phyloP scores from a whole-genome alignment of 2,888 invertebrate genomes.

The Glyphotaelius pellucidus region DNA sequence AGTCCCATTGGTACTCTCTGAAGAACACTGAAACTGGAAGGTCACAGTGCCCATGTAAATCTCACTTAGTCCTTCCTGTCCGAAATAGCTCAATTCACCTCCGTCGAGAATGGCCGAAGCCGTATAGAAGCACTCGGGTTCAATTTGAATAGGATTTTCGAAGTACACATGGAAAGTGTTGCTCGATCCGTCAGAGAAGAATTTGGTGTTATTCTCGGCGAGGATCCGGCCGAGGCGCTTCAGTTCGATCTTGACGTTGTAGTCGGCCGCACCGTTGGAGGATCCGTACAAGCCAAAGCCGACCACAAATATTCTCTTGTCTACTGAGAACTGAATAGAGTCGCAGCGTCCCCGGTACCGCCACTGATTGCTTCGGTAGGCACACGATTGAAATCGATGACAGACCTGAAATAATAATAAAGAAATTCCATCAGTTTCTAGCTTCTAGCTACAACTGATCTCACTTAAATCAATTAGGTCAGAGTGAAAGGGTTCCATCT shows the following conservation, averaged over 20 bases:
- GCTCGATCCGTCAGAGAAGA: slow-evolving; percentile 97
- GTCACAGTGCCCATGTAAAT: slow-evolving; percentile 95
- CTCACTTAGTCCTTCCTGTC: slow-evolving; percentile 97
- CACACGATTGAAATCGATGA: slow-evolving; percentile 97
- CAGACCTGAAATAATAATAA: slow-evolving; percentile 82
- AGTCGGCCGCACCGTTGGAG: slow-evolving; percentile 96
- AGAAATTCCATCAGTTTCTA: neutral
- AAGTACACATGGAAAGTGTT: slow-evolving; percentile 95
- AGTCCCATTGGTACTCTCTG: slow-evolving; percentile 98
- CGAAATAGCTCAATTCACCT: slow-evolving; percentile 96
- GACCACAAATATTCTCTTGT: slow-evolving; percentile 95
- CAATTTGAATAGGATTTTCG: slow-evolving; percentile 88
- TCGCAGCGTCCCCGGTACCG: slow-evolving; percentile 97
- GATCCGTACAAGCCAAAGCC: slow-evolving; percentile 98
- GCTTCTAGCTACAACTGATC: neutral
- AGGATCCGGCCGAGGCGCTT: slow-evolving; percentile 92
- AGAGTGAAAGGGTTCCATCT: too few species aligned
- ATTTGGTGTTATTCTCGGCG: slow-evolving; percentile 94
- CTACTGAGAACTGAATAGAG: slow-evolving; percentile 97
- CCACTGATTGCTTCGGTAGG: slow-evolving; percentile 98
- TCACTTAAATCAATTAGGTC: neutral
- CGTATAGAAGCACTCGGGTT: slow-evolving; percentile 95
- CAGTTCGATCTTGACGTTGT: slow-evolving; percentile 95
- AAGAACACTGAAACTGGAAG: slow-evolving; percentile 98
- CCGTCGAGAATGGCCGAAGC: slow-evolving; percentile 97